Evolutionary conservation across 2,888 invertebrate genomes (phyloP).

Genomic region (Stenodema calcarata): DNA sequence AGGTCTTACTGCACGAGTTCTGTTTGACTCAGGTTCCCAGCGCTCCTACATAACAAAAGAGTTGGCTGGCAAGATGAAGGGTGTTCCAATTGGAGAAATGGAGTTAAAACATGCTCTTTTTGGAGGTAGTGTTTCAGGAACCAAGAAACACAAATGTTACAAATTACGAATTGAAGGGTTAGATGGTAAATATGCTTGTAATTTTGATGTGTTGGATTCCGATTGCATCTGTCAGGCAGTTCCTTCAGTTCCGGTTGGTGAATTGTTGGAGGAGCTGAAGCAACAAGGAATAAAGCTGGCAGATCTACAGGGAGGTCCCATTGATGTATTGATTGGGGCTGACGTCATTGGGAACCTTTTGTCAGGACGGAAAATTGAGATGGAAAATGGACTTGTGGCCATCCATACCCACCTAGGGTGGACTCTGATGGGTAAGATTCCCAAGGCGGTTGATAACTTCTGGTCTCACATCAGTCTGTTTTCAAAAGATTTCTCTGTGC

Average conservation of each 20-base stretch:
- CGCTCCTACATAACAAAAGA: conserved; percentile 26
- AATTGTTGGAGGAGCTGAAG: neutral
- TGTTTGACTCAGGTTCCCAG: conserved; percentile 40
- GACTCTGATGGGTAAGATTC: conserved; percentile 41
- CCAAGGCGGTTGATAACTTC: neutral
- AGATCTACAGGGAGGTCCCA: neutral
- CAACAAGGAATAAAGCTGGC: neutral
- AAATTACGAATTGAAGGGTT: neutral
- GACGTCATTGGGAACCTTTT: conserved; percentile 30
- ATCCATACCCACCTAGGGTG: conserved; percentile 31
- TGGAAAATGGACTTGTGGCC: conserved; percentile 4
- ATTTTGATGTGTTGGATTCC: conserved; percentile 31
- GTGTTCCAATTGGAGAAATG: neutral
- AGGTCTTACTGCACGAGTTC: neutral
- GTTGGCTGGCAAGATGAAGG: neutral
- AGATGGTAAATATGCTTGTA: conserved; percentile 10
- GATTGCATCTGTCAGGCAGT: neutral
- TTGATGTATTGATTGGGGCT: conserved; percentile 35
- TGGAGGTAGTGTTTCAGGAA: neutral
- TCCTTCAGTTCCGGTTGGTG: neutral
- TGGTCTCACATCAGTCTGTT: neutral
- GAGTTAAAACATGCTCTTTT: conserved; percentile 23
- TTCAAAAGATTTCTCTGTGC: neutral
- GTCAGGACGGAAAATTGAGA: conserved; percentile 12
- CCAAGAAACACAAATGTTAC: conserved; percentile 18